These are phyloP conservation scores for Brachymystax lenok DNA, from an alignment of 2,797 vertebrate genomes.

Conservation along the genomic window DNA sequence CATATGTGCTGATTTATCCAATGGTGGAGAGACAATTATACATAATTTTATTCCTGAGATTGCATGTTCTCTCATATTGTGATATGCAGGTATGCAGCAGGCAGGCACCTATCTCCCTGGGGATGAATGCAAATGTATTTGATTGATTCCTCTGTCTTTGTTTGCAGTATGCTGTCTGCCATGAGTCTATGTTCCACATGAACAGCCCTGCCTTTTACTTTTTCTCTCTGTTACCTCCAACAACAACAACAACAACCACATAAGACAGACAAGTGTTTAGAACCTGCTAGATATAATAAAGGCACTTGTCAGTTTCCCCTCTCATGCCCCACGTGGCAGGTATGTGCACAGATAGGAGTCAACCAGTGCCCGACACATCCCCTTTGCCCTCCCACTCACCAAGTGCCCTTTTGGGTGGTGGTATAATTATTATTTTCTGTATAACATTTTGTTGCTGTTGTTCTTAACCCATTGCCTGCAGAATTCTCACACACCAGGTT, in stretches of 20 bases:
- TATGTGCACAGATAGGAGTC: no score
- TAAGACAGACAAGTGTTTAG: conserved; percentile 47
- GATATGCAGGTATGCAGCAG: conserved; percentile 38
- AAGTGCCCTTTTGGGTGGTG: no score
- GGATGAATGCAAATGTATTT: conserved; percentile 64
- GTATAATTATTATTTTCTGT: no score
- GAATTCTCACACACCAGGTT: no score
- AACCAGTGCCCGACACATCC: no score
- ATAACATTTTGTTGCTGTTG: no score
- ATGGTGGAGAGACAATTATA: background rate
- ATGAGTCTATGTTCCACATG: conserved; percentile 45
- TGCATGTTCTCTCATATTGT: conserved; percentile 9
- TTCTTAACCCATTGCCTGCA: no score
- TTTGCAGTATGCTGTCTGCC: conserved; percentile 54
- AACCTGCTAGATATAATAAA: conserved; percentile 38
- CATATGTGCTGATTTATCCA: conserved; percentile 53
- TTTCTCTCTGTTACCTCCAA: conserved; percentile 37
- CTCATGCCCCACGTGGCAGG: background rate
- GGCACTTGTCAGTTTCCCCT: conserved; percentile 47
- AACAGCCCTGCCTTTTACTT: conserved; percentile 34
- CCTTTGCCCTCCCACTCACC: no score
- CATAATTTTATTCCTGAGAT: conserved; percentile 15
- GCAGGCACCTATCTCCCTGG: conserved; percentile 33
- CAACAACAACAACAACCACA: conserved; percentile 46
- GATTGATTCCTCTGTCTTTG: conserved; percentile 55